These are phyloP conservation scores for Athene noctua DNA, from an alignment of 2,113 vertebrate genomes.

Conservation along the genomic window DNA sequence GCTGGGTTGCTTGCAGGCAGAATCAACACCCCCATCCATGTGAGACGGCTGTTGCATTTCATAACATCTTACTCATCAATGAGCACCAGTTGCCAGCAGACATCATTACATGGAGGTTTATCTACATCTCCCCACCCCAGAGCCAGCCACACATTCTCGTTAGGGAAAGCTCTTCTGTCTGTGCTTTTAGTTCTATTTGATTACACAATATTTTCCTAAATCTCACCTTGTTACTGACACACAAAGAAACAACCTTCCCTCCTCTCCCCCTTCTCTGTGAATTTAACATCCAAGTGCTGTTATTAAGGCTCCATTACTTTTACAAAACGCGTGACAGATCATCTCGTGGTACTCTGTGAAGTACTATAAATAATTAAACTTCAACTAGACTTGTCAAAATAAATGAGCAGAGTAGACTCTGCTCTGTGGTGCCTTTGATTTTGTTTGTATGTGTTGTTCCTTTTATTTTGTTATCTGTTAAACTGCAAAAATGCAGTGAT, in stretches of 20 bases:
- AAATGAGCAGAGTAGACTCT: neutral
- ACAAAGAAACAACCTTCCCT: neutral
- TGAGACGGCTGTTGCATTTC: neutral
- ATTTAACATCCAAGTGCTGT: neutral
- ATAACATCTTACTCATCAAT: neutral
- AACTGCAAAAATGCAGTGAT: neutral
- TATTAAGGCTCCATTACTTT: neutral
- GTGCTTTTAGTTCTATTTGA: neutral
- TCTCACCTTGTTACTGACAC: neutral
- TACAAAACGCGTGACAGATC: neutral
- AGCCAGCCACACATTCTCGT: rapidly evolving
- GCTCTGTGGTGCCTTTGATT: neutral
- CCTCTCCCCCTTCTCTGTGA: neutral
- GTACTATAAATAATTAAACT: slow-evolving; percentile 6
- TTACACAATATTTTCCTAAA: neutral
- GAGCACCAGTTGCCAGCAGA: neutral
- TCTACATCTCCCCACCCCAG: neutral
- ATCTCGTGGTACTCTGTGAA: neutral
- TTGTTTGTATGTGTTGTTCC: neutral
- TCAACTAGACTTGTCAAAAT: slow-evolving; percentile 15
- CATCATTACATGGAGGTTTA: rapidly evolving
- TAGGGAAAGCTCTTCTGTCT: neutral
- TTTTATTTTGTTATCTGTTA: neutral
- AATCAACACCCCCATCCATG: rapidly evolving
- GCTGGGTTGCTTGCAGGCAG: neutral